phyloP scores from a whole-genome alignment of 1,140 invertebrate species.

The Lycorma delicatula region DNA sequence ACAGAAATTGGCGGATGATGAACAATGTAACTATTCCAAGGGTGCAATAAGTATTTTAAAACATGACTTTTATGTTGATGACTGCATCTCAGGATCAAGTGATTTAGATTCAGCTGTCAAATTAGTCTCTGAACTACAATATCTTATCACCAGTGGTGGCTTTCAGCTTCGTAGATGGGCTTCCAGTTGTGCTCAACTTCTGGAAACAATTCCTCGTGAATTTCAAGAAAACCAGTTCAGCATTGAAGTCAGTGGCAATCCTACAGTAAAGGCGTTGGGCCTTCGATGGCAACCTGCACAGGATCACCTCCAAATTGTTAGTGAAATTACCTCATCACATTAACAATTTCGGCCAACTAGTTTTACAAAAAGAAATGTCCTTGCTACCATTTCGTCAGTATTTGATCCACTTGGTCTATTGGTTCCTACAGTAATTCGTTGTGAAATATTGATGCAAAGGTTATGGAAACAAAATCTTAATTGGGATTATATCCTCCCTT shows the following conservation, averaged over 20 bases:
- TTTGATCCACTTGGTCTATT: neutral
- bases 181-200: neutral
- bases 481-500: conserved; percentile 23
- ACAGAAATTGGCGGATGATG: conserved; percentile 1
- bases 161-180: neutral
- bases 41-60: neutral
- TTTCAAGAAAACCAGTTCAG: neutral
- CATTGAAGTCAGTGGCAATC: neutral
- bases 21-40: neutral
- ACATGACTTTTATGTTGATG: conserved; percentile 16
- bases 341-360: neutral
- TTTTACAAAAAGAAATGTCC: neutral
- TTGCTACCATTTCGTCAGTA: neutral
- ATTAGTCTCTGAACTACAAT: neutral
- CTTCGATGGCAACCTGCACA: neutral
- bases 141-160: neutral
- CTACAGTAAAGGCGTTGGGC: neutral
- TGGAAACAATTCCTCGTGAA: neutral
- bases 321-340: neutral
- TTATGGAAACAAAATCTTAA: conserved; percentile 25
- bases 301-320: neutral
- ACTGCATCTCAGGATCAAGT: conserved; percentile 9
- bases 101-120: neutral
- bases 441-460: conserved; percentile 1
- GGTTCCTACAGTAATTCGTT: neutral